These are phyloP conservation scores for Dendrolimus punctatus DNA, from an alignment of 1,140 invertebrate genomes.

Conservation along the genomic window DNA sequence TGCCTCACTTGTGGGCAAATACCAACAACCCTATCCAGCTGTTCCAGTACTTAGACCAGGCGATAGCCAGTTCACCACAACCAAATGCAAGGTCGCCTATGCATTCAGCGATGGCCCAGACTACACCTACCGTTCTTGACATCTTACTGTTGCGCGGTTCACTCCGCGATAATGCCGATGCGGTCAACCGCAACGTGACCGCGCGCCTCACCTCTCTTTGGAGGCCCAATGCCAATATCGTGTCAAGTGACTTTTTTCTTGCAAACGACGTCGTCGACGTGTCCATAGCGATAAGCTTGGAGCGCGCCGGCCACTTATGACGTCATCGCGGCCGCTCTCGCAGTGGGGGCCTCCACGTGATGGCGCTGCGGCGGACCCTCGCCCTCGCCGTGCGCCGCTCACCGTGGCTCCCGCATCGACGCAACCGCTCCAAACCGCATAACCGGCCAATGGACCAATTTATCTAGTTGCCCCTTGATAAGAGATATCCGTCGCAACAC, in stretches of 20 bases:
- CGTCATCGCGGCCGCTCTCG: slow-evolving; percentile 26
- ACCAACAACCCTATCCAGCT: slow-evolving; percentile 66
- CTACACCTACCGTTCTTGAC: slow-evolving; percentile 81
- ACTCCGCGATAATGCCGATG: slow-evolving; percentile 79
- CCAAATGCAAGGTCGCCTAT: slow-evolving; percentile 70
- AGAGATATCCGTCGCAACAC: slow-evolving; percentile 24
- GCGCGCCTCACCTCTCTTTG: slow-evolving; percentile 75
- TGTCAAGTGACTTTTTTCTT: slow-evolving; percentile 85
- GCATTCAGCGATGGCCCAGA: slow-evolving; percentile 87
- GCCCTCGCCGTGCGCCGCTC: slow-evolving; percentile 16
- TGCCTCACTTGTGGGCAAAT: slow-evolving; percentile 82
- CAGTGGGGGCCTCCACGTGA: slow-evolving; percentile 37
- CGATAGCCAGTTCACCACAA: slow-evolving; percentile 39
- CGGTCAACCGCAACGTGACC: slow-evolving; percentile 79
- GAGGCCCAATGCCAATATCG: slow-evolving; percentile 79
- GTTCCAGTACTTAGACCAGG: slow-evolving; percentile 74
- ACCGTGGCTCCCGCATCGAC: slow-evolving; percentile 37
- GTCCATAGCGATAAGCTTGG: slow-evolving; percentile 75
- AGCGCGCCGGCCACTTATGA: slow-evolving; percentile 53
- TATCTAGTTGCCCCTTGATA: slow-evolving; percentile 26
- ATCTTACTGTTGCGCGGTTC: slow-evolving; percentile 77
- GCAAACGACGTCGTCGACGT: slow-evolving; percentile 83
- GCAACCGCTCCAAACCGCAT: slow-evolving; percentile 22
- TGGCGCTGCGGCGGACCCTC: slow-evolving; percentile 9
- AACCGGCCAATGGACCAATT: slow-evolving; percentile 25